Conservation (phyloP, 2,888 invertebrate species). For the Ferdinandea cuprea region DNA sequence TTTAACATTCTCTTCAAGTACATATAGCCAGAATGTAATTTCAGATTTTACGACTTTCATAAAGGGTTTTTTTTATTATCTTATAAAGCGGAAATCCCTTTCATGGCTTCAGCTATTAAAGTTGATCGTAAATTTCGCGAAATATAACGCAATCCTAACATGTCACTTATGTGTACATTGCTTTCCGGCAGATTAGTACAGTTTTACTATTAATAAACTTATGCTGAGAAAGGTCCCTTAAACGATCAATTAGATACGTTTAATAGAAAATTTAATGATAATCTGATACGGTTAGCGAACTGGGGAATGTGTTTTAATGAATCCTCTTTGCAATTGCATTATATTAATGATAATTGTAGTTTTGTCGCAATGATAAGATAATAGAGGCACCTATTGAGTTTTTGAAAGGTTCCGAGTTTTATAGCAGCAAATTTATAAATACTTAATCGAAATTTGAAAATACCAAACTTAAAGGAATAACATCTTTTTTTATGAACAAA, state of each 20-base stretch:
- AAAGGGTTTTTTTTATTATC: no score
- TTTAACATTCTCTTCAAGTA: no score
- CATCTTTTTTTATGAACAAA: no score
- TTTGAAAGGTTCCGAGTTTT: no score
- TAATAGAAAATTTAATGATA: slow-evolving; percentile 34
- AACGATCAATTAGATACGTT: slow-evolving; percentile 37
- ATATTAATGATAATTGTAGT: slow-evolving; percentile 5
- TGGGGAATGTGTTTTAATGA: neutral
- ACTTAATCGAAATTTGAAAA: no score
- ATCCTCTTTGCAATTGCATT: neutral
- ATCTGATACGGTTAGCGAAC: slow-evolving; percentile 15
- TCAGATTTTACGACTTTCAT: no score
- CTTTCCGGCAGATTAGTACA: slow-evolving; percentile 31
- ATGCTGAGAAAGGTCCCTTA: neutral
- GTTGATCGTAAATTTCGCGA: neutral
- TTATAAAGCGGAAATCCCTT: slow-evolving; percentile 1
- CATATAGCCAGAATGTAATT: no score
- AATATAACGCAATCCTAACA: slow-evolving; percentile 1
- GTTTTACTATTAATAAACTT: slow-evolving; percentile 11
- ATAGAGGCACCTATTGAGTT: no score
- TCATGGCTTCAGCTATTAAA: neutral
- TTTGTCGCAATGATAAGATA: neutral
- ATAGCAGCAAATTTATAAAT: no score
- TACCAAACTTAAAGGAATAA: no score
- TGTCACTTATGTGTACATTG: neutral